These are phyloP conservation scores for Stenurella melanura DNA, from an alignment of 2,888 invertebrate species.

Conservation along the genomic window DNA sequence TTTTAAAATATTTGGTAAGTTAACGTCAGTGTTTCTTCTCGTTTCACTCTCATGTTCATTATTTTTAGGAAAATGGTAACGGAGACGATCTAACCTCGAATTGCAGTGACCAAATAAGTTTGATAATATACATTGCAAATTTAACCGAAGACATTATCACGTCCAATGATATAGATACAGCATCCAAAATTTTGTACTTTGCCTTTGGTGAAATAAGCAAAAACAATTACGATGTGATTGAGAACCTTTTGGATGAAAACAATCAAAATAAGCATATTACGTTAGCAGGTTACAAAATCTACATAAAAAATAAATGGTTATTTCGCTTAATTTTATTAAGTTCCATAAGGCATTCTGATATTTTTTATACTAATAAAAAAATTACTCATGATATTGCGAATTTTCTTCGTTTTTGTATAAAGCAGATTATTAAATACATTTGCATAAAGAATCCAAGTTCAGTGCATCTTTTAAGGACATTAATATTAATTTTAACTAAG, in stretches of 20 bases:
- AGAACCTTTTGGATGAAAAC: slow-evolving; percentile 31
- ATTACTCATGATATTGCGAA: not conserved
- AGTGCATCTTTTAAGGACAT: slow-evolving; percentile 53
- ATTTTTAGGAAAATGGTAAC: not conserved
- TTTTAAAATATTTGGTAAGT: slow-evolving; percentile 2
- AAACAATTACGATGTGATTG: slow-evolving; percentile 25
- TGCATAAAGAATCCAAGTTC: slow-evolving; percentile 49
- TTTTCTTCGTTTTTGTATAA: slow-evolving; percentile 29
- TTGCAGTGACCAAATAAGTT: slow-evolving; percentile 46
- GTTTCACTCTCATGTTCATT: not conserved
- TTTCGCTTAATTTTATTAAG: slow-evolving; percentile 51
- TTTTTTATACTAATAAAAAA: slow-evolving; percentile 30
- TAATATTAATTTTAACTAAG: slow-evolving; percentile 56
- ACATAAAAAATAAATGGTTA: slow-evolving; percentile 45
- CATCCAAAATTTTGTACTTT: slow-evolving; percentile 46
- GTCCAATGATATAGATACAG: slow-evolving; percentile 47
- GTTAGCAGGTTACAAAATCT: slow-evolving; percentile 29
- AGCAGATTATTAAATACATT: slow-evolving; percentile 42
- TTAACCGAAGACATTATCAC: slow-evolving; percentile 39
- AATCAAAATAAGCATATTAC: not conserved
- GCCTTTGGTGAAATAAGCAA: slow-evolving; percentile 33
- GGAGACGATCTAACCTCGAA: not conserved
- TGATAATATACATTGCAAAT: slow-evolving; percentile 44
- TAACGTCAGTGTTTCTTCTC: not conserved
- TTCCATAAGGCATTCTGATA: slow-evolving; percentile 45